A percentile compares a stretch with the other conserved stretches of the same genome.
Conservation (phyloP, 1,140 invertebrate species). For the Diuraphis noxia region DNA sequence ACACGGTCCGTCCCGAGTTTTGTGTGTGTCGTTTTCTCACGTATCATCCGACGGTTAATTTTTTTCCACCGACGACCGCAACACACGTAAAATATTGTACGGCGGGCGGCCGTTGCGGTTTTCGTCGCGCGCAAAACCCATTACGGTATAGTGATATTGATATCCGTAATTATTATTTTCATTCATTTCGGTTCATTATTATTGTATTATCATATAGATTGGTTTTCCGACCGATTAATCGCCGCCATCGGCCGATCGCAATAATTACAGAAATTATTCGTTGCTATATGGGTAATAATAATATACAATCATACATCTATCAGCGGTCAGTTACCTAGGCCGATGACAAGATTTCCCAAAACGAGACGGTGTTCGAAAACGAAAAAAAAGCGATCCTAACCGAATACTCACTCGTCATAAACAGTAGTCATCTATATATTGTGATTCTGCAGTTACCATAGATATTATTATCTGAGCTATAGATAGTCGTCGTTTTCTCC, state of each 20-base stretch:
- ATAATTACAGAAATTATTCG: background rate
- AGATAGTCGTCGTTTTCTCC: background rate
- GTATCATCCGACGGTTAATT: background rate
- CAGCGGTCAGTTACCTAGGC: background rate
- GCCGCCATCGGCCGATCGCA: background rate
- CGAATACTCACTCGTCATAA: background rate
- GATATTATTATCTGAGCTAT: too few species aligned
- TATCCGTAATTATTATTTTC: background rate
- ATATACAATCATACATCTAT: background rate
- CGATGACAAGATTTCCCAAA: background rate
- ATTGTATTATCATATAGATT: background rate
- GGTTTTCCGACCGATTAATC: conserved; percentile 23
- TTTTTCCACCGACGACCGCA: background rate
- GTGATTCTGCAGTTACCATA: background rate
- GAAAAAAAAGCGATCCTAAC: background rate
- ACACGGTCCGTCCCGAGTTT: background rate
- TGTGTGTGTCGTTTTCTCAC: conserved; percentile 33
- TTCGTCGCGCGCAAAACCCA: background rate
- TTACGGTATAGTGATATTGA: background rate
- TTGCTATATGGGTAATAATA: background rate
- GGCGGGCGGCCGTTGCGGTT: conserved; percentile 30
- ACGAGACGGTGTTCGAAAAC: background rate
- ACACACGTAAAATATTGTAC: conserved; percentile 32
- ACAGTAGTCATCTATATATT: background rate
- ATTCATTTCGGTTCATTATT: conserved; percentile 28